Conservation (phyloP, 92 coral and sea anemone species). For the Epizoanthus ramosus region DNA sequence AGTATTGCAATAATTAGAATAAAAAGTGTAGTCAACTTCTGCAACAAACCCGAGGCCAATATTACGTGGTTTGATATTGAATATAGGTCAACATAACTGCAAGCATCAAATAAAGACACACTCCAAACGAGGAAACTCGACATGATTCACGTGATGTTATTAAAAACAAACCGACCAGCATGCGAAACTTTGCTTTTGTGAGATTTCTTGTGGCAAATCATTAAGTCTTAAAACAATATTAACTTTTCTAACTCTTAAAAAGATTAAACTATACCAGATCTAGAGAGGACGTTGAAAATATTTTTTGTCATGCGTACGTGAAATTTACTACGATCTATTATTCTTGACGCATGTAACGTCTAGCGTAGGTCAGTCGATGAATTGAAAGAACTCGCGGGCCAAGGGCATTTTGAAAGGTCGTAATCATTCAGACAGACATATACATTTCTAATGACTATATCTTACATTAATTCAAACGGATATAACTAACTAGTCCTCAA, state of each 20-base stretch:
- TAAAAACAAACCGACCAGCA: conserved; percentile 8
- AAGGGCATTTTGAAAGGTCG: conserved; percentile 43
- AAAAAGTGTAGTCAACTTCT: background rate
- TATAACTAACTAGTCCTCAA: background rate
- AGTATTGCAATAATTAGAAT: background rate
- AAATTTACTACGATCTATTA: conserved; percentile 19
- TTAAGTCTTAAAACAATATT: background rate
- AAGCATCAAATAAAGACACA: background rate
- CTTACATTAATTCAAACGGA: background rate
- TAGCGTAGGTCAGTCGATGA: too few relatives aligned
- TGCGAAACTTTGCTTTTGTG: background rate
- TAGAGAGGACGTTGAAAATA: background rate
- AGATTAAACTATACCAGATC: background rate
- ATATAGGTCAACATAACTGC: too few relatives aligned
- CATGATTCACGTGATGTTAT: conserved; percentile 28
- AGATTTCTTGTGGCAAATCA: background rate
- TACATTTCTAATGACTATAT: background rate
- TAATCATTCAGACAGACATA: conserved; percentile 2
- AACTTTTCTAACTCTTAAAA: conserved; percentile 1
- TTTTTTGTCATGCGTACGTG: conserved; percentile 4
- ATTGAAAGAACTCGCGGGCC: conserved; percentile 21
- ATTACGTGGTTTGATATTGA: too few relatives aligned
- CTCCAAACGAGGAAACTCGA: conserved; percentile 28
- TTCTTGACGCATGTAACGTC: background rate
- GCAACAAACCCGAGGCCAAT: background rate